phyloP scores from a whole-genome alignment of 2,888 invertebrate species.

The Lochmaea crataegi region DNA sequence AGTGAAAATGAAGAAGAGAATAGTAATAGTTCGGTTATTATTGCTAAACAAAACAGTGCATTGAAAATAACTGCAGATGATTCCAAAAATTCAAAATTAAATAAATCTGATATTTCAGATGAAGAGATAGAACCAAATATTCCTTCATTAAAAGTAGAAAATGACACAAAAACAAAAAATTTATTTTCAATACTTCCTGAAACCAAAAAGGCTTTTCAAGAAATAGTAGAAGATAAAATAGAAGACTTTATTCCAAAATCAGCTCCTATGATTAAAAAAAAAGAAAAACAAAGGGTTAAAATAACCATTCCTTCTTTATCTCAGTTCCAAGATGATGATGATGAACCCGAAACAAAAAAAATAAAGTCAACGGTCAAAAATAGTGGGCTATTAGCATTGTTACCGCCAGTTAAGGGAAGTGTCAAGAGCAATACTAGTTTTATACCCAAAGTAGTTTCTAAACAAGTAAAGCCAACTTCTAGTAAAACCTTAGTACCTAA shows the following conservation, averaged over 20 bases:
- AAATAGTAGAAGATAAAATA: constrained; percentile 49
- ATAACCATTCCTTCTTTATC: constrained; percentile 57
- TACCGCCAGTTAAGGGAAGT: constrained; percentile 56
- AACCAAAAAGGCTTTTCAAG: constrained; percentile 43
- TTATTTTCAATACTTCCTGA: constrained; percentile 53
- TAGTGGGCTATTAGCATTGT: constrained; percentile 53
- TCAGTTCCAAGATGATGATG: constrained; percentile 51
- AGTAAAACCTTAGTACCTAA: constrained; percentile 37
- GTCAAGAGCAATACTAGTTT: constrained; percentile 54
- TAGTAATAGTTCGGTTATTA: constrained; percentile 20
- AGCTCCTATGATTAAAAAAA: constrained; percentile 36
- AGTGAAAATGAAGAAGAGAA: constrained; percentile 51
- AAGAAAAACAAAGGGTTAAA: constrained; percentile 54
- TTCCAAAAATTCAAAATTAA: neutral
- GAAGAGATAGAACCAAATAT: constrained; percentile 1
- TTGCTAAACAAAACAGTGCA: neutral
- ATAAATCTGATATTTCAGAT: constrained; percentile 3
- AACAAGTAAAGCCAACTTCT: constrained; percentile 40
- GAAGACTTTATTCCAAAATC: constrained; percentile 59
- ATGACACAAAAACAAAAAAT: constrained; percentile 19
- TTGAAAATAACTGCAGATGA: constrained; percentile 2
- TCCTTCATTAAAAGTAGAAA: neutral
- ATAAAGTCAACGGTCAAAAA: constrained; percentile 49
- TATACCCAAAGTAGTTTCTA: constrained; percentile 50
- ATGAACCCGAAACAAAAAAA: constrained; percentile 50